Conservation (phyloP, 2,888 invertebrate genomes). For the Dasysyrphus albostriatus region DNA sequence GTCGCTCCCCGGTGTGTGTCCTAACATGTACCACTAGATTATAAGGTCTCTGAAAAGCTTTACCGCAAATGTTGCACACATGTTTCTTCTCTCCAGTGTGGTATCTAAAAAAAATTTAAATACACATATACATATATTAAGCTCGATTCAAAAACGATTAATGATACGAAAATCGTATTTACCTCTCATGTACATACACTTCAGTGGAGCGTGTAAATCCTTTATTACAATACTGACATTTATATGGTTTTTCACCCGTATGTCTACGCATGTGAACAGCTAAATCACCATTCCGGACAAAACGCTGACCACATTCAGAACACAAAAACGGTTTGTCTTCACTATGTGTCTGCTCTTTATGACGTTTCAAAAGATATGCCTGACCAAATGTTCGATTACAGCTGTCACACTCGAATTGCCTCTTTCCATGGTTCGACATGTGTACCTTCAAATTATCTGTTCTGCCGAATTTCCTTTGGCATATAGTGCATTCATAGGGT, state of each 20-base stretch:
- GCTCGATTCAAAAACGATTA: background rate
- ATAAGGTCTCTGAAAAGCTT: constrained; percentile 84
- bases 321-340: constrained; percentile 86
- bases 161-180: constrained; percentile 72
- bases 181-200: constrained; percentile 86
- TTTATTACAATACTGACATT: constrained; percentile 86
- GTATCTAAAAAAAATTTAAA: constrained; percentile 72
- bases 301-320: constrained; percentile 86
- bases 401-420: constrained; percentile 80
- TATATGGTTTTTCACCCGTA: constrained; percentile 86
- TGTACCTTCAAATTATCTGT: constrained; percentile 85
- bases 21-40: constrained; percentile 85
- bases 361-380: constrained; percentile 80
- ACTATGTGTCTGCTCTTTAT: constrained; percentile 80
- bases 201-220: constrained; percentile 86
- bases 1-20: constrained; percentile 85
- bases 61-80: constrained; percentile 83
- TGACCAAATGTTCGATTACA: constrained; percentile 80
- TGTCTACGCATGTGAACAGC: constrained; percentile 86
- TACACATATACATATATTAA: background rate
- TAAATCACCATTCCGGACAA: constrained; percentile 86
- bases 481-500: constrained; percentile 84
- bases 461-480: constrained; percentile 84
- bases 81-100: constrained; percentile 85
- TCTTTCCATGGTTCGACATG: constrained; percentile 84